Conservation (phyloP, 2,797 vertebrate genomes). For the Remorina albescens region DNA sequence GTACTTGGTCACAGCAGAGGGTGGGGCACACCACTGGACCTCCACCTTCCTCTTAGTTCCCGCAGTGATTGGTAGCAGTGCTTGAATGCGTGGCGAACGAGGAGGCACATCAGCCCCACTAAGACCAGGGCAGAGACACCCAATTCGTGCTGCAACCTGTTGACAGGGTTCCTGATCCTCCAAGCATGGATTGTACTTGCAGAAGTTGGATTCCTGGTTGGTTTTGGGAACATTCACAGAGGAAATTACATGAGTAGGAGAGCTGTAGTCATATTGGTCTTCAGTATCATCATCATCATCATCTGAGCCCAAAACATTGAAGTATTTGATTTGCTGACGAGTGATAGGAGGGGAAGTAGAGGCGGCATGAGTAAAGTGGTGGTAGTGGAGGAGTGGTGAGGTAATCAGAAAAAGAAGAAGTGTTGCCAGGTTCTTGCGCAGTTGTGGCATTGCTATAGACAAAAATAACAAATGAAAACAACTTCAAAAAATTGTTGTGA, state of each 20-base stretch:
- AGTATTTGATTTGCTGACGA: slow-evolving; percentile 39
- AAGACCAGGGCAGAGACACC: slow-evolving; percentile 84
- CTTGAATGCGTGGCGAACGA: slow-evolving; percentile 72
- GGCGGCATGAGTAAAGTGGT: slow-evolving; percentile 37
- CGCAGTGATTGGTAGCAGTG: slow-evolving; percentile 55
- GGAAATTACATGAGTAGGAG: not conserved
- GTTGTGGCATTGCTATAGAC: slow-evolving; percentile 68
- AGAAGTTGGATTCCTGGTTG: slow-evolving; percentile 22
- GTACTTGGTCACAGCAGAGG: slow-evolving; percentile 84
- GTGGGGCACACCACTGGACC: slow-evolving; percentile 89
- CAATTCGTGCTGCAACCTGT: slow-evolving; percentile 47
- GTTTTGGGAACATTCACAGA: not conserved
- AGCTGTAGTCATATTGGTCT: not conserved
- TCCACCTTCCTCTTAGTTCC: slow-evolving; percentile 60
- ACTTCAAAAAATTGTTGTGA: no score
- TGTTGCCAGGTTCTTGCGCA: slow-evolving; percentile 36
- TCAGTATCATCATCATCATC: slow-evolving; percentile 31
- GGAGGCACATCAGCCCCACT: slow-evolving; percentile 75
- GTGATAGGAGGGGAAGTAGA: slow-evolving; percentile 61
- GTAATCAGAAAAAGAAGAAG: slow-evolving; percentile 68
- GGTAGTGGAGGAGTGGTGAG: slow-evolving; percentile 43
- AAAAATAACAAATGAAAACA: slow-evolving; percentile 44
- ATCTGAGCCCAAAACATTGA: not conserved
- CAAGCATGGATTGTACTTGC: slow-evolving; percentile 82
- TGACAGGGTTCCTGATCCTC: slow-evolving; percentile 84